Evolutionary conservation across 1,140 invertebrate genomes (phyloP).

Genomic region (Propsilocerus akamusi): DNA sequence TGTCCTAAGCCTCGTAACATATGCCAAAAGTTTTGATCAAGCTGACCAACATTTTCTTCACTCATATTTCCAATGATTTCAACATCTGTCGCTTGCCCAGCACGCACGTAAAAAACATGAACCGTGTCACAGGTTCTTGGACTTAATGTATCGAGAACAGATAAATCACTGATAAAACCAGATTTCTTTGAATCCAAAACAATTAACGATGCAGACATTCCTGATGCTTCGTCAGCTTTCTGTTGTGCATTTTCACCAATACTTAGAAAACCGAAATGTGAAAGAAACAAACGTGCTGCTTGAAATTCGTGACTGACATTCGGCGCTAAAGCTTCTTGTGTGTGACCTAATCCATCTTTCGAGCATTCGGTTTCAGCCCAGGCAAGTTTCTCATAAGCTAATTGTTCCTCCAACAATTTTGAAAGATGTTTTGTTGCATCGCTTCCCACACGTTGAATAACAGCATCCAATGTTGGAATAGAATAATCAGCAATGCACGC

Average conservation of each 20-base stretch:
- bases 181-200: slow-evolving; percentile 54
- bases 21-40: slow-evolving; percentile 47
- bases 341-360: slow-evolving; percentile 17
- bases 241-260: slow-evolving; percentile 36
- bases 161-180: slow-evolving; percentile 54
- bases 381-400: slow-evolving; percentile 22
- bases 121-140: slow-evolving; percentile 78
- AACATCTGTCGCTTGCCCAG: slow-evolving; percentile 51
- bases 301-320: slow-evolving; percentile 77
- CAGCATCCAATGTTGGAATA: slow-evolving; percentile 46
- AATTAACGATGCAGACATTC: slow-evolving; percentile 38
- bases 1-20: slow-evolving; percentile 70
- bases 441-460: slow-evolving; percentile 30
- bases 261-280: slow-evolving; percentile 82
- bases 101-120: slow-evolving; percentile 85
- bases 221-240: slow-evolving; percentile 12
- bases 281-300: slow-evolving; percentile 81
- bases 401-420: slow-evolving; percentile 28
- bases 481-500: slow-evolving; percentile 54
- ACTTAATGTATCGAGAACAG: slow-evolving; percentile 57
- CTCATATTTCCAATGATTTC: slow-evolving; percentile 72
- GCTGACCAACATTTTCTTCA: slow-evolving; percentile 26
- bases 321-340: slow-evolving; percentile 62
- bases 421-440: slow-evolving; percentile 32
- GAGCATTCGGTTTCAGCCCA: slow-evolving; percentile 24